phyloP scores from a whole-genome alignment of 2,797 vertebrate species.

The Tapirus indicus region DNA sequence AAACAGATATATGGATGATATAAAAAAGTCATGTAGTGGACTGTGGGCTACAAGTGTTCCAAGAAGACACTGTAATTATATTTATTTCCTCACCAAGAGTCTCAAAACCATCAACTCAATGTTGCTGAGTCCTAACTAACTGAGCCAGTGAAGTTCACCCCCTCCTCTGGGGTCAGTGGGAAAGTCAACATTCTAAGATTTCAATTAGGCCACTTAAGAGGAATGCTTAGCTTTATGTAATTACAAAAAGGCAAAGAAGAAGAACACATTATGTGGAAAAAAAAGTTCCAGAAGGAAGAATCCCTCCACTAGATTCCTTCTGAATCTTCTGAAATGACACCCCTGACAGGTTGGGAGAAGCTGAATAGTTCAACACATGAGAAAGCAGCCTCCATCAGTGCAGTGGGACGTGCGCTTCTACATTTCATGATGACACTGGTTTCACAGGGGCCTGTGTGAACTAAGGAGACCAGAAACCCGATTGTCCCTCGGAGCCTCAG shows the following conservation, averaged over 20 bases:
- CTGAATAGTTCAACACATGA: fast-evolving
- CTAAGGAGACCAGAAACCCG: not conserved
- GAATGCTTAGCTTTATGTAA: not conserved
- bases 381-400: not conserved
- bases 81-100: not conserved
- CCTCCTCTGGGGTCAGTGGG: not conserved
- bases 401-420: fast-evolving
- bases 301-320: not conserved
- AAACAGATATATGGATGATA: not conserved
- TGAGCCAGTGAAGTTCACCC: not conserved
- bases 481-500: not conserved
- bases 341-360: not conserved
- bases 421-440: not conserved
- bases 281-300: not conserved
- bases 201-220: not conserved
- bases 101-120: not conserved
- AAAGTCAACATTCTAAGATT: constrained; percentile 34
- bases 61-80: not conserved
- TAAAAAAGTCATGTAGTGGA: not conserved
- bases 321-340: not conserved
- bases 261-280: not conserved
- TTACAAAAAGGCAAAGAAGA: not conserved
- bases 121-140: not conserved
- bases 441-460: not conserved
- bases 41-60: not conserved